phyloP scores from a whole-genome alignment of 2,797 vertebrate genomes.

The Eulemur rubriventer region DNA sequence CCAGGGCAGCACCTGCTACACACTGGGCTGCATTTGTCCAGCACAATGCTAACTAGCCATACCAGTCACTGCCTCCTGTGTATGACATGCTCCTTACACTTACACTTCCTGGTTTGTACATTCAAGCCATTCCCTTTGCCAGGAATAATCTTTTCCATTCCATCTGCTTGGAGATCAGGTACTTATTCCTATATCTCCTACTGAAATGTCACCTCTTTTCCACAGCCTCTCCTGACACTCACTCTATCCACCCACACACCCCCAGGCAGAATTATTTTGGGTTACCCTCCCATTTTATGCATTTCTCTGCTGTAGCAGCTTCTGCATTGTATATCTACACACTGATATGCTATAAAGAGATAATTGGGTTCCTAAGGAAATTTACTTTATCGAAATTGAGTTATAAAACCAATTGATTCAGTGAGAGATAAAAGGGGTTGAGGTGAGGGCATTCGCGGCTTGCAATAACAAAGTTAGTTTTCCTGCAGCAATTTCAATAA shows the following conservation, averaged over 20 bases:
- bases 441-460: not conserved
- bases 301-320: not conserved
- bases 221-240: not conserved
- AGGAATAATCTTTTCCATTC: not conserved
- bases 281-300: not conserved
- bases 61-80: not conserved
- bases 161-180: not conserved
- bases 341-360: slow-evolving; percentile 25
- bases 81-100: not conserved
- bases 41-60: not conserved
- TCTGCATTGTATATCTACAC: not conserved
- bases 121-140: not conserved
- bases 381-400: slow-evolving; percentile 58
- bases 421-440: slow-evolving; percentile 12
- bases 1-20: not conserved
- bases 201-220: not conserved
- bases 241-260: not conserved
- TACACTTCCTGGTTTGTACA: not conserved
- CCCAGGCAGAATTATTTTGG: slow-evolving; percentile 29
- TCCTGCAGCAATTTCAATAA: slow-evolving; percentile 28
- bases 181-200: not conserved
- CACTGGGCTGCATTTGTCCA: not conserved
- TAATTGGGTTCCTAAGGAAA: slow-evolving; percentile 57
- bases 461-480: not conserved
- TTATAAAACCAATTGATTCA: slow-evolving; percentile 54